Conservation (phyloP, 2,113 vertebrate genomes). For the Rhizomys pruinosus region DNA sequence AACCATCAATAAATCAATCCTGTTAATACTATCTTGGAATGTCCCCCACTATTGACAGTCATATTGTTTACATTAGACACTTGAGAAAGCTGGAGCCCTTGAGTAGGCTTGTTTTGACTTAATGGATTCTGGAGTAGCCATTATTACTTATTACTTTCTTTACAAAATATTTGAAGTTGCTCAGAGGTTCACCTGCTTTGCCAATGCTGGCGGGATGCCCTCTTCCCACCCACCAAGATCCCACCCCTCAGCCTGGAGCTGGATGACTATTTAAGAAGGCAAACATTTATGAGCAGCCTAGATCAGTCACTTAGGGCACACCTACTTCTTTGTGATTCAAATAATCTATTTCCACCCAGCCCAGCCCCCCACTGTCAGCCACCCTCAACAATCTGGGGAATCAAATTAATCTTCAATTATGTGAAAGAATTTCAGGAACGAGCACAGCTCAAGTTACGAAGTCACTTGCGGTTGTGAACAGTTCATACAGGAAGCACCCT, state of each 20-base stretch:
- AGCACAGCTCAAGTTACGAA: conserved; percentile 77
- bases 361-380: conserved; percentile 67
- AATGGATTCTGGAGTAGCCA: conserved; percentile 85
- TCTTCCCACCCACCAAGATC: not conserved
- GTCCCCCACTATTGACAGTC: conserved; percentile 88
- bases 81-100: conserved; percentile 83
- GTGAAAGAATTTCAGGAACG: conserved; percentile 81
- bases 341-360: conserved; percentile 79
- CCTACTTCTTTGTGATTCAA: conserved; percentile 79
- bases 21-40: conserved; percentile 90
- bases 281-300: conserved; percentile 63
- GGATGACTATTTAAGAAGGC: conserved; percentile 56
- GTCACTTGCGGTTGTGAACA: conserved; percentile 65
- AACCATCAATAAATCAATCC: conserved; percentile 92
- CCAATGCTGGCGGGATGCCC: conserved; percentile 29
- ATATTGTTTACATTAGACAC: conserved; percentile 88
- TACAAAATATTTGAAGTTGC: conserved; percentile 82
- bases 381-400: conserved; percentile 77
- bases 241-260: fast-evolving
- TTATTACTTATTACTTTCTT: conserved; percentile 80
- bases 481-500: conserved; percentile 20
- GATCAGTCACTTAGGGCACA: conserved; percentile 65
- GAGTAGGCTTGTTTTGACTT: conserved; percentile 78
- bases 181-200: conserved; percentile 70
- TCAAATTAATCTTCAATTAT: conserved; percentile 86